phyloP scores from a whole-genome alignment of 2,113 vertebrate species.

The Trichechus manatus region DNA sequence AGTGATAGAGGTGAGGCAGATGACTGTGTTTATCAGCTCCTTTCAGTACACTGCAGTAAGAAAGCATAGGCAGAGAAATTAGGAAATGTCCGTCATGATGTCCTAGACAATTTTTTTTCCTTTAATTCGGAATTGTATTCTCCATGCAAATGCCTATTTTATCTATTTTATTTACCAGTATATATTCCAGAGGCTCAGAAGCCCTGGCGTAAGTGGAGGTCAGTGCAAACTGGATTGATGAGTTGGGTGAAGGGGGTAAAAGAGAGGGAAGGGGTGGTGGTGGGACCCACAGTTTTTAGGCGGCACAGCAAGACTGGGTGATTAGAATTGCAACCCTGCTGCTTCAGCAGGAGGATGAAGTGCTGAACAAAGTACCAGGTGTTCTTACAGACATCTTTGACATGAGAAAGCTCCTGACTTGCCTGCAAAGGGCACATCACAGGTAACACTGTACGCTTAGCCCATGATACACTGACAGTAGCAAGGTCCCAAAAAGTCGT shows the following conservation, averaged over 20 bases:
- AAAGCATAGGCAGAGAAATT: background rate
- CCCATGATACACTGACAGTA: fast-evolving
- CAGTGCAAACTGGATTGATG: background rate
- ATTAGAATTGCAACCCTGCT: fast-evolving
- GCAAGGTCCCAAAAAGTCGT: too few species aligned
- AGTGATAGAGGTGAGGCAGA: background rate
- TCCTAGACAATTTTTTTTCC: background rate
- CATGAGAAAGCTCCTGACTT: background rate
- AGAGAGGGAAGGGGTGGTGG: fast-evolving
- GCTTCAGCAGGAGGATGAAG: background rate
- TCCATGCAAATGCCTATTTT: background rate
- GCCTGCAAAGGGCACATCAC: background rate
- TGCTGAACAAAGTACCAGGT: fast-evolving
- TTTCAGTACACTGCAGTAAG: background rate
- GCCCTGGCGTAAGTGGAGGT: fast-evolving
- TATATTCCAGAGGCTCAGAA: background rate
- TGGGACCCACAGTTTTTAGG: background rate
- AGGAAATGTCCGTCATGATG: background rate
- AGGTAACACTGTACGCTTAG: background rate
- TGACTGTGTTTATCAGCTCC: background rate
- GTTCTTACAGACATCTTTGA: background rate
- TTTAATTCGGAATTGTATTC: background rate
- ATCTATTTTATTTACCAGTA: background rate
- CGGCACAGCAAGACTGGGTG: fast-evolving
- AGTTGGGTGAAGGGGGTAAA: background rate